These are phyloP conservation scores for Diplolepis rosae DNA, from an alignment of 2,888 invertebrate species.

Conservation along the genomic window DNA sequence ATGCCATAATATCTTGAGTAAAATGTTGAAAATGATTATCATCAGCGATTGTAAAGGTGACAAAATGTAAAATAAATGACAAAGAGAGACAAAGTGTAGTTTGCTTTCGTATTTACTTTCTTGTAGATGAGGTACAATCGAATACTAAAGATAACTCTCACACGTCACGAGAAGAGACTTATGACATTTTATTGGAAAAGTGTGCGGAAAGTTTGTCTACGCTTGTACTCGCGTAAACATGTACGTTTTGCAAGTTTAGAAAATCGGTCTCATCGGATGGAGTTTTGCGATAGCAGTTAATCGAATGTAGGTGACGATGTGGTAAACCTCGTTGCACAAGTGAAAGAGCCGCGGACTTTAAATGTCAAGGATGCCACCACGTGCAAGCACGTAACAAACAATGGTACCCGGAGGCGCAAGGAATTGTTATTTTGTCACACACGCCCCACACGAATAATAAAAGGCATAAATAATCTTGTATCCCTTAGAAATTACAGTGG, in stretches of 20 bases:
- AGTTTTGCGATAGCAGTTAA: slow-evolving; percentile 53
- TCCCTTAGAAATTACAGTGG: neutral
- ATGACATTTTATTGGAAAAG: slow-evolving; percentile 9
- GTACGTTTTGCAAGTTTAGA: slow-evolving; percentile 17
- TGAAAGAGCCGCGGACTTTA: slow-evolving; percentile 62
- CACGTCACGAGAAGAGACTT: neutral
- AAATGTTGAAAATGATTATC: neutral
- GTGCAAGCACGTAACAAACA: slow-evolving; percentile 43
- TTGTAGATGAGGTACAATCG: neutral
- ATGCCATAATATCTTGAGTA: neutral
- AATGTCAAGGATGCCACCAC: slow-evolving; percentile 66
- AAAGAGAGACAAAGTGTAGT: neutral
- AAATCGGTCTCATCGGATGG: slow-evolving; percentile 37
- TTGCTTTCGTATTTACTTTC: neutral
- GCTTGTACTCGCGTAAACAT: slow-evolving; percentile 3
- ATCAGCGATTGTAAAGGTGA: neutral
- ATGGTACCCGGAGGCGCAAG: slow-evolving; percentile 35
- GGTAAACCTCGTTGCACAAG: slow-evolving; percentile 63
- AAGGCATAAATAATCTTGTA: slow-evolving; percentile 11
- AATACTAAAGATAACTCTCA: neutral
- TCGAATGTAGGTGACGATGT: slow-evolving; percentile 59
- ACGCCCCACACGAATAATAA: neutral
- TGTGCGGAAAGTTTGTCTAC: slow-evolving; percentile 8
- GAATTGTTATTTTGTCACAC: slow-evolving; percentile 30
- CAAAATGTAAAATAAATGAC: neutral